phyloP scores from a whole-genome alignment of 2,797 vertebrate genomes.

The Halcyon leucocephala region DNA sequence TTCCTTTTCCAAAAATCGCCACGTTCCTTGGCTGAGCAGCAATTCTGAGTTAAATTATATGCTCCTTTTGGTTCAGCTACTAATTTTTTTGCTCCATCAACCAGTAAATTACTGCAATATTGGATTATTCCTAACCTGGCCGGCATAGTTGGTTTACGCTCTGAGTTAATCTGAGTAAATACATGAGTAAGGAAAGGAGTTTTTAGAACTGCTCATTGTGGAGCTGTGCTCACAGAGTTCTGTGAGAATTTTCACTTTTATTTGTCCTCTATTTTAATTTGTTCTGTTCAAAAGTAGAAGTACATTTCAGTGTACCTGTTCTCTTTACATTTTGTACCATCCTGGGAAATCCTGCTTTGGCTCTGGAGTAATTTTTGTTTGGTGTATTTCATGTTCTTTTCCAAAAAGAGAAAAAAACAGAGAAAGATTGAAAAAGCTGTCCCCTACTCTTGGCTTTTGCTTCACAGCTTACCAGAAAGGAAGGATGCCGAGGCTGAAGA shows the following conservation, averaged over 20 bases:
- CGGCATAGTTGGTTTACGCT: background rate
- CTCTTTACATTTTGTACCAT: background rate
- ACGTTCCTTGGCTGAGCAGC: background rate
- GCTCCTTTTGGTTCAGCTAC: background rate
- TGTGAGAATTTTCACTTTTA: background rate
- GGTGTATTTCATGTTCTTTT: background rate
- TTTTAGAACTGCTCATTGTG: background rate
- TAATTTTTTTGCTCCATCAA: background rate
- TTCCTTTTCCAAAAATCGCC: background rate
- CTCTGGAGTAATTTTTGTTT: background rate
- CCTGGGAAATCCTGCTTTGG: background rate
- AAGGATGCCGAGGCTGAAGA: slow-evolving; percentile 6
- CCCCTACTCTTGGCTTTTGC: background rate
- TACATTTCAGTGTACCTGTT: background rate
- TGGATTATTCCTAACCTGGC: background rate
- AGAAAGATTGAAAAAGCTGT: background rate
- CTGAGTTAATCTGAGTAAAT: background rate
- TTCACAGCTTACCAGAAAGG: background rate
- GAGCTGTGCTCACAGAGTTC: background rate
- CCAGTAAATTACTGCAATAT: background rate
- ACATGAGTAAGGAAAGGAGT: background rate
- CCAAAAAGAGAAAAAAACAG: background rate
- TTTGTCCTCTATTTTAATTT: background rate
- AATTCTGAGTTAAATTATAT: background rate
- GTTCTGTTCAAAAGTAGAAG: background rate